Evolutionary conservation across 64 coral and sea anemone genomes (phyloP).

Genomic region (Stichodactyla helianthus): DNA sequence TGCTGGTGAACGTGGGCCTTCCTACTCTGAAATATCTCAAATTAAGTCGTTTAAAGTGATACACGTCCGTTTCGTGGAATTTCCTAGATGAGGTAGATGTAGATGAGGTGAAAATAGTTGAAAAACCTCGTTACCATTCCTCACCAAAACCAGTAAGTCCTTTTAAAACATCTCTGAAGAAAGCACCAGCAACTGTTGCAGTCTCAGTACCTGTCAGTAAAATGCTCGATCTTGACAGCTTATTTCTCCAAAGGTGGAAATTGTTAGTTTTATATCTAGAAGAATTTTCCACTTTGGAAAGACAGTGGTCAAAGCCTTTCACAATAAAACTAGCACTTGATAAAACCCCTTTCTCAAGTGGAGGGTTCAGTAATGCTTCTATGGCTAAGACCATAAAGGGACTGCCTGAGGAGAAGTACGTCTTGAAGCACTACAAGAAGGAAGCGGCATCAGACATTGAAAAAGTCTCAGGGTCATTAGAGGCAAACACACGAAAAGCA

Average conservation of each 20-base stretch:
- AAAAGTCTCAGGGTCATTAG: conserved; percentile 5
- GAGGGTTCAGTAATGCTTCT: conserved; percentile 58
- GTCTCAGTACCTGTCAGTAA: conserved; percentile 60
- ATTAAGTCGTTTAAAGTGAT: conserved; percentile 51
- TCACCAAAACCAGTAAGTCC: background rate
- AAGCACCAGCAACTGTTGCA: conserved; percentile 21
- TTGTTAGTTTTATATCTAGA: conserved; percentile 1
- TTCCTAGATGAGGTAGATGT: background rate
- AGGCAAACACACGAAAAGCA: background rate
- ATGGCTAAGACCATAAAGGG: conserved; percentile 34
- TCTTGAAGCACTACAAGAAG: conserved; percentile 43
- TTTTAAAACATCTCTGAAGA: background rate
- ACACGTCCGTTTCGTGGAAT: conserved; percentile 49
- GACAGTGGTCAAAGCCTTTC: conserved; percentile 39
- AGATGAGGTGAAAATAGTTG: background rate
- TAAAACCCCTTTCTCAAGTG: conserved; percentile 39
- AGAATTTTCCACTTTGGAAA: background rate
- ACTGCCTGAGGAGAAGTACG: conserved; percentile 22
- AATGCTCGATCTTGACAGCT: conserved; percentile 55
- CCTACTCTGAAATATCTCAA: conserved; percentile 36
- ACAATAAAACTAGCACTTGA: conserved; percentile 39
- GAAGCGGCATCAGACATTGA: conserved; percentile 1
- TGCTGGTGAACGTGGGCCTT: conserved; percentile 58
- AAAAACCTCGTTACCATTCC: background rate
- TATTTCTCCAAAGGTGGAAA: conserved; percentile 42